Base-by-base conservation (phyloP, 2,888 invertebrate species). In the Phrixothrix hirtus region DNA sequence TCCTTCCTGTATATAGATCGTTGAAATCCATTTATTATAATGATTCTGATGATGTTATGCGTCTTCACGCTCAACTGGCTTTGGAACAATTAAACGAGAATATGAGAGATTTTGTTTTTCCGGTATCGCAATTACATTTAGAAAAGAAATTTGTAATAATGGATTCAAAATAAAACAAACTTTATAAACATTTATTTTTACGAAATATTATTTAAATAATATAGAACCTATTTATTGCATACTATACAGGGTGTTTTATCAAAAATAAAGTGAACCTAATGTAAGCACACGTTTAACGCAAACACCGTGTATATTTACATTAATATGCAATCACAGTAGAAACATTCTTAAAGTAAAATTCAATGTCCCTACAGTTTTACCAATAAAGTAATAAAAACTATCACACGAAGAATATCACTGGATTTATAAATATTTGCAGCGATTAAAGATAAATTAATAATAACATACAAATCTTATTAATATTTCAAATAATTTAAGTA, bases 21-120 rank as follows among this genome's bases (percentile, higher is more conserved):
- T 74, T 93, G 41, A 89, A 87, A 70, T 75, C 77, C 26, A 75
- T 88, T 9, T 83, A 87, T 61, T 76, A 78, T 13, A 78, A 80
- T 41, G 84, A 87, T 56, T 73, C 76, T 15, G 88, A 89, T 68
- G 88, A 88, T 63, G 79, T 84, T 1, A 81, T 91, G 35, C 80
- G 83, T 65, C 77, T 89, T 34, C 92, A 93, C 63, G 86, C 87
- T 12, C 87, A 88, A 69, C 72, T 90, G 45, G 89, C 90, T 1
- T 73, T 92, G 27, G 87, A 90, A 71, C 88, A 90, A 76, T 77
- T 92, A 9, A 84, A 89, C 67, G 79, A 80, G 46, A 83, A 86
- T 45, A 85, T 87, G 51, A 81, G 78, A 61, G 77, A 81, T 42
- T 80, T 83, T 60, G 67, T 89, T 16, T 82, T 83, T 60, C 81